Base-by-base conservation (phyloP, 2,113 vertebrate species). In the Aegypius monachus region DNA sequence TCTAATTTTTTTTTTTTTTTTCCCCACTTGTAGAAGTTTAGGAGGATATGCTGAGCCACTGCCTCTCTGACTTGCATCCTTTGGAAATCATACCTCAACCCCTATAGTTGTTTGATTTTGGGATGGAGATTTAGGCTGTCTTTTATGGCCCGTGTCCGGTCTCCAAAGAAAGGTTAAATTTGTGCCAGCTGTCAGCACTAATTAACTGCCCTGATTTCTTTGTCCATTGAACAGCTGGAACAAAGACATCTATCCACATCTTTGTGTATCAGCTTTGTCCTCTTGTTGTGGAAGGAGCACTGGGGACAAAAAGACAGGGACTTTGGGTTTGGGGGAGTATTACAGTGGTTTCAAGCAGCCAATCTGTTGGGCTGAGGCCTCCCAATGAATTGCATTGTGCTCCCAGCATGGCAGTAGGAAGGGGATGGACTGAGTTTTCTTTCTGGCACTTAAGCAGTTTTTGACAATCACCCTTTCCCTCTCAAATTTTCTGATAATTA, bases 141-240 rank as follows among this genome's bases (percentile, higher is more conserved):
- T 36, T 50, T 47, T 23, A 21, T 8, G 25, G 40, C 72, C 38
- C 0, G 0, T 13, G 17, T 86, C 48, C 65, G 4, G 22, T 50
- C 48, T 50, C 77, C 40, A 65, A 89, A 77, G 23, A 65, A 47
- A 74, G 38, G n/a, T 40, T 81, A 16, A 25, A 43, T 67, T 65
- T 72, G 61, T 94, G 48, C 65, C 56, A 75, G 40, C 31, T 87
- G n/a, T 5, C 5, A 82, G 45, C 32, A 45, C 18, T 83, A 26
- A 86, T 87, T 70, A 53, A 66, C 16, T 68, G 74, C 36, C 59
- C 53, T 83, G 42, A 36, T 73, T 92, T 90, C 70, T 79, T 68
- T 88, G 53, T 73, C 62, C 16, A 1, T 10, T 65, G 82, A 77
- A 52, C 74, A 80, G 58, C 71, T 83, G 80, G 67, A 83, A 78